phyloP scores from a whole-genome alignment of 1,140 invertebrate genomes.

The Globodera ellingtonae region DNA sequence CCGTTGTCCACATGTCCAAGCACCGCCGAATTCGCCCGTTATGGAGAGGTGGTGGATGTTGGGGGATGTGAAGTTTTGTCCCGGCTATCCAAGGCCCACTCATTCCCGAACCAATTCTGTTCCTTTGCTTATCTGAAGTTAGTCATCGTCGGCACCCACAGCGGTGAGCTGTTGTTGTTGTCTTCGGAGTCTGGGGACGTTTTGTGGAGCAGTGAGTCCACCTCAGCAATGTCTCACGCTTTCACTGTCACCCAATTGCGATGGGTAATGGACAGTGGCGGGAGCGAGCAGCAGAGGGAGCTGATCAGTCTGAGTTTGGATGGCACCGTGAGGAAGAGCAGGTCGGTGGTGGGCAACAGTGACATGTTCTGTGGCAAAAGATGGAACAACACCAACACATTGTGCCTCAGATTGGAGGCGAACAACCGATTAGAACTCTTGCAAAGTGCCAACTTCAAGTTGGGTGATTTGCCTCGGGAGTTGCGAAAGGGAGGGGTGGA shows the following conservation, averaged over 20 bases:
- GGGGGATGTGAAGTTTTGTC: not conserved
- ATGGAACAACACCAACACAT: not conserved
- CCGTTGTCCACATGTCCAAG: constrained; percentile 39
- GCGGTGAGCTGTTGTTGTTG: constrained; percentile 16
- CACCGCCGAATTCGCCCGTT: constrained; percentile 34
- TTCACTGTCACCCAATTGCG: constrained; percentile 20
- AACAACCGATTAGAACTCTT: constrained; percentile 32
- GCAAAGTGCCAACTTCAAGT: constrained; percentile 25
- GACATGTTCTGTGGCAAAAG: no score
- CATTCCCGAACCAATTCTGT: not conserved
- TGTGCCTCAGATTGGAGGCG: constrained; percentile 14
- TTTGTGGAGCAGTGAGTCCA: constrained; percentile 18
- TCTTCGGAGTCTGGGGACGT: not conserved
- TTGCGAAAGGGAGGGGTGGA: not conserved
- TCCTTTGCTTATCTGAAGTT: not conserved
- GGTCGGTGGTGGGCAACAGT: constrained; percentile 1
- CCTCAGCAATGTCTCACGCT: not conserved
- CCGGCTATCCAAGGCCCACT: not conserved
- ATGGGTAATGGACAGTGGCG: not conserved
- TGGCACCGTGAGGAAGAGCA: constrained; percentile 14
- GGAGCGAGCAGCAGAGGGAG: constrained; percentile 1
- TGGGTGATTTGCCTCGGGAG: constrained; percentile 35
- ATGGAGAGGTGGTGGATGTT: constrained; percentile 37
- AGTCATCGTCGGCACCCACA: constrained; percentile 16
- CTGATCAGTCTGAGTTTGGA: constrained; percentile 18